Evolutionary conservation across 2,797 vertebrate species (phyloP), one percentile per base, ranked within the genome.

Genomic region (Gobio occitaniae): DNA sequence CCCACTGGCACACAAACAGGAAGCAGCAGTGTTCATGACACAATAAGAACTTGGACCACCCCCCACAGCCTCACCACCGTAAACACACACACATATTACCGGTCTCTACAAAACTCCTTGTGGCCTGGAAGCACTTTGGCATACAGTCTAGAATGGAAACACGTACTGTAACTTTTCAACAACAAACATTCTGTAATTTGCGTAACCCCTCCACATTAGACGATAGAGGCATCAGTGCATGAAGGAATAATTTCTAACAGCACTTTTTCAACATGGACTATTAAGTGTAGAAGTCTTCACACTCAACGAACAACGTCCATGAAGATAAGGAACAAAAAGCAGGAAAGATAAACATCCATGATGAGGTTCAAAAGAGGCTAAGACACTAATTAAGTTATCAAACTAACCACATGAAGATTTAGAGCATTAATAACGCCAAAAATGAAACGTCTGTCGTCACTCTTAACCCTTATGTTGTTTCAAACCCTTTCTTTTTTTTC

Each of bases 1-100:
- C 69, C 90, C 90, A 91, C 93, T 95, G 95, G 94, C 94, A 95
- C 94, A 95, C 93, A 93, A 94, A 94, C 93, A 96, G 93, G 92
- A 94, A 94, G 90, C 91, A 93, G 92, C 74, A 80, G 87, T 89
- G 93, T 92, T 90, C 87, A 84, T 93, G 91, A 93, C 91, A 94
- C 92, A 94, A 94, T 94, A 92, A 92, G 90, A 92, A 87, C 90
- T 93, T 95, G 91, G 84, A 89, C 85, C 86, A 48, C 85, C 71
- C 80, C 87, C 84, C 78, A 56, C 48, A 70, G 54, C 79, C 32
- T 48, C 32, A 82, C 52, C 82, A 84, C 77, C 61, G 44, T 71
- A 80, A 56, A 88, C 74, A 85, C 78, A 87, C 47, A 81, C 76
- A 84, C 83, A 84, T 32, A 80, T n/a, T 76, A 65, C 75, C 54